Percentiles rank a stretch among this genome's conserved stretches.
Conservation (phyloP, 2,113 vertebrate species). For the Myiozetetes cayanensis region DNA sequence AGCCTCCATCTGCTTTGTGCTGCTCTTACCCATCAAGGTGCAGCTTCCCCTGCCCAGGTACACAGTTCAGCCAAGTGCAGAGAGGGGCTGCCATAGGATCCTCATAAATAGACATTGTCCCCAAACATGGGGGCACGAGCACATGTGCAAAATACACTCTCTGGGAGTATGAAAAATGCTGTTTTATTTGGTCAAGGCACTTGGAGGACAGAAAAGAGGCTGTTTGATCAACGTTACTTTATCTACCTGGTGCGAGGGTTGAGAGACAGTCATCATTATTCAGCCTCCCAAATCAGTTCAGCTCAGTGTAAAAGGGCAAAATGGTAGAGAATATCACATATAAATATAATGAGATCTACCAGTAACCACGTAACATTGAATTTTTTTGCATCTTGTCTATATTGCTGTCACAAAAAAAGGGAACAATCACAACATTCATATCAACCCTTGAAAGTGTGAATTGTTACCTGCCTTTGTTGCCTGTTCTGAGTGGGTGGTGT, state of each 20-base stretch:
- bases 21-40: neutral
- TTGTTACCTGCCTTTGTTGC: neutral
- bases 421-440: neutral
- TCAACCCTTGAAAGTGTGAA: neutral
- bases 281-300: neutral
- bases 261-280: neutral
- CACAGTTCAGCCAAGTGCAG: neutral
- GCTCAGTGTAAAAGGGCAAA: neutral
- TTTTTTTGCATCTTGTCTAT: neutral
- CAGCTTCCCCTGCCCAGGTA: neutral
- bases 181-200: neutral
- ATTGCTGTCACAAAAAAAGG: neutral
- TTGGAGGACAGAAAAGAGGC: neutral
- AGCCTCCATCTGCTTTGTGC: neutral
- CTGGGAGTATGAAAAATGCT: neutral
- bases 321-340: neutral
- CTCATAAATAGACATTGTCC: too few relatives aligned
- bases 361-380: neutral
- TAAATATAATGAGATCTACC: neutral
- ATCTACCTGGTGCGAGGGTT: neutral
- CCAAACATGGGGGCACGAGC: too few relatives aligned
- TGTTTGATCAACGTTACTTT: neutral
- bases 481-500: neutral
- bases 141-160: neutral
- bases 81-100: too few relatives aligned